phyloP scores from a whole-genome alignment of 2,797 vertebrate genomes.

The Chromobotia macracanthus region DNA sequence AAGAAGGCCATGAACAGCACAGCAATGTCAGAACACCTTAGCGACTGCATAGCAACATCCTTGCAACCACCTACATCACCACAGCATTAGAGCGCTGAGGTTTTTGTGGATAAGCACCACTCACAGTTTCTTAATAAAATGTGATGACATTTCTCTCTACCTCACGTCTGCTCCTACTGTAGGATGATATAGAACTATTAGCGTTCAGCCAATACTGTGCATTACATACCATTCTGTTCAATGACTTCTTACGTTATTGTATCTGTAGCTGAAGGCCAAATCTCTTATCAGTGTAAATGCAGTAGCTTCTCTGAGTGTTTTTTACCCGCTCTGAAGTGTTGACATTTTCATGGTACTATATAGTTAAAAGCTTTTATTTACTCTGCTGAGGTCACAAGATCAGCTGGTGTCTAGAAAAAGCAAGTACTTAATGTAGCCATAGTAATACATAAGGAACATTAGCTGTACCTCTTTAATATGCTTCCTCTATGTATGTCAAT shows the following conservation, averaged over 20 bases:
- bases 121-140: background rate
- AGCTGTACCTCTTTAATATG: background rate
- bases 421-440: background rate
- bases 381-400: background rate
- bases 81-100: background rate
- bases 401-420: background rate
- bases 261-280: background rate
- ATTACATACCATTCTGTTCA: background rate
- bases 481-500: background rate
- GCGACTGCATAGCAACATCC: background rate
- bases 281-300: slow-evolving; percentile 3
- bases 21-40: background rate
- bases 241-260: background rate
- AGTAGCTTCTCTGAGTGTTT: background rate
- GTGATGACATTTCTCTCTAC: background rate
- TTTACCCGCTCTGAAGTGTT: background rate
- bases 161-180: background rate
- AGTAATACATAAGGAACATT: background rate
- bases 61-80: slow-evolving; percentile 4
- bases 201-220: background rate
- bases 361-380: slow-evolving; percentile 12
- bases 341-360: background rate
- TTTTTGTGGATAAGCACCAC: background rate
- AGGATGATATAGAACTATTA: background rate
- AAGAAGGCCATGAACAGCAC: background rate